Conservation (phyloP, 2,797 vertebrate genomes). For the Aythya fuligula region DNA sequence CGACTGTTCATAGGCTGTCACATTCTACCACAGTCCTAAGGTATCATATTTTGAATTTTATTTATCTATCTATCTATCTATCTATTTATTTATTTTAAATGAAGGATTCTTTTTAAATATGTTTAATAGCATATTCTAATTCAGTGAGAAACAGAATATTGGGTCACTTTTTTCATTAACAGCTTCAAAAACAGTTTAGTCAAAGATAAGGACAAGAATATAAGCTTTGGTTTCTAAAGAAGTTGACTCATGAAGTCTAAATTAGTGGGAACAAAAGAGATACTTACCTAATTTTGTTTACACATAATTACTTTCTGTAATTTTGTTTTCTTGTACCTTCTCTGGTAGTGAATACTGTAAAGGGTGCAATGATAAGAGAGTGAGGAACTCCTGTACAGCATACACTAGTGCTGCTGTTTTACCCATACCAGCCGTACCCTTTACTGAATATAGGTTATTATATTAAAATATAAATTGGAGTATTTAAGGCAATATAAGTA, state of each 20-base stretch:
- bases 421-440: neutral
- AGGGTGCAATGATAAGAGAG: neutral
- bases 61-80: neutral
- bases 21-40: neutral
- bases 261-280: neutral
- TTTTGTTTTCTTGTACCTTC: neutral
- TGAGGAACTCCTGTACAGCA: neutral
- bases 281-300: neutral
- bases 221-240: neutral
- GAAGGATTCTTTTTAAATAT: neutral
- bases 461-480: neutral
- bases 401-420: neutral
- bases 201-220: neutral
- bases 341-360: neutral
- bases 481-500: neutral
- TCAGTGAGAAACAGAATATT: neutral
- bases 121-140: neutral
- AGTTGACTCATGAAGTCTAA: neutral
- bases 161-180: neutral
- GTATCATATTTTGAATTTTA: neutral
- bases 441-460: neutral
- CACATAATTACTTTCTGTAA: neutral
- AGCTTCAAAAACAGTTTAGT: neutral
- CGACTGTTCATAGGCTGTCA: neutral
- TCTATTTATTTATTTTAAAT: neutral